Evolutionary conservation across 2,797 vertebrate species (phyloP).

Genomic region (Enteromius treurensis): DNA sequence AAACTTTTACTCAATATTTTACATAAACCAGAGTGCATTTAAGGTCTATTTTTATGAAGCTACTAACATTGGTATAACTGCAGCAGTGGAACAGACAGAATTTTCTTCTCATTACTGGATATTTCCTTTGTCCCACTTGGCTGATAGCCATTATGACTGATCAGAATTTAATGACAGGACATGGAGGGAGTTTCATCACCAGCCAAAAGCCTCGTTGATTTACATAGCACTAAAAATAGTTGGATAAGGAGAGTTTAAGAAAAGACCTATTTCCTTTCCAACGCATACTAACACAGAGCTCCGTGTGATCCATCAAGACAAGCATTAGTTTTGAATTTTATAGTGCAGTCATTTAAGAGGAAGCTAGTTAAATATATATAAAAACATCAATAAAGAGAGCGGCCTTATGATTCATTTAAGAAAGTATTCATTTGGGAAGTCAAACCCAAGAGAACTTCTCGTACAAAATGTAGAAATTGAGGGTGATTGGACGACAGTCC

Average conservation of each 20-base stretch:
- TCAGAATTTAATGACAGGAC: conserved; percentile 86
- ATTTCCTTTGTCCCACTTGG: conserved; percentile 70
- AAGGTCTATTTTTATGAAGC: conserved; percentile 44
- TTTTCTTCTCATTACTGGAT: conserved; percentile 70
- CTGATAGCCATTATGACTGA: conserved; percentile 82
- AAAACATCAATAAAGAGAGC: conserved; percentile 63
- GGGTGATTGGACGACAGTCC: conserved; percentile 38
- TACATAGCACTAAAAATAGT: conserved; percentile 88
- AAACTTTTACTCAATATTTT: neutral
- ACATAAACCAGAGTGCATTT: conserved; percentile 2
- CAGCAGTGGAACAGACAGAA: conserved; percentile 57
- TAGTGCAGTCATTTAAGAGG: conserved; percentile 74
- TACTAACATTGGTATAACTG: conserved; percentile 44
- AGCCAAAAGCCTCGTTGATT: conserved; percentile 82
- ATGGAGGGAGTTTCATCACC: conserved; percentile 76
- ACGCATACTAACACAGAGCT: conserved; percentile 78
- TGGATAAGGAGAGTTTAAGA: conserved; percentile 84
- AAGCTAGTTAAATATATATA: conserved; percentile 71
- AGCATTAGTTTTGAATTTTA: conserved; percentile 82
- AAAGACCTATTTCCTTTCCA: conserved; percentile 81
- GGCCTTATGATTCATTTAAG: conserved; percentile 61
- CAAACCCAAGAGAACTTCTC: conserved; percentile 42
- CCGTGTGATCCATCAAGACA: conserved; percentile 77
- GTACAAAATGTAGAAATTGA: conserved; percentile 34
- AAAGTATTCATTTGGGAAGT: conserved; percentile 55